phyloP scores from a whole-genome alignment of 2,113 vertebrate genomes.

The Grammomys dolichurus region DNA sequence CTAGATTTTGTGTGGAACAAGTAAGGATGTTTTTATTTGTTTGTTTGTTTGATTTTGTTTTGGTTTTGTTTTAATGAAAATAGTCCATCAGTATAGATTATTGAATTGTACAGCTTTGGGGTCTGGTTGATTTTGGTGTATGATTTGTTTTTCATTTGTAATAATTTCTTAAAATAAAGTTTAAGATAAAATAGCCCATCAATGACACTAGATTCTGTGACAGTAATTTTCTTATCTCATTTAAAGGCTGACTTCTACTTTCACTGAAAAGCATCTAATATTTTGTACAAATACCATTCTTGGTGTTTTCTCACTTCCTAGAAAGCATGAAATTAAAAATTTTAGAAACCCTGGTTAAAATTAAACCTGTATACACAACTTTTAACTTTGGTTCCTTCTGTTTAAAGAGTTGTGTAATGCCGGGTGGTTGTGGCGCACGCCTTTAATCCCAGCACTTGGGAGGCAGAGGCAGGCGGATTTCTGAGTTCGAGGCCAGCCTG shows the following conservation, averaged over 20 bases:
- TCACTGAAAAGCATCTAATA: neutral
- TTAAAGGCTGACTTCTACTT: neutral
- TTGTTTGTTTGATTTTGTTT: no score
- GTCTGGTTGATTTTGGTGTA: neutral
- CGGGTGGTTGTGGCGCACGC: no score
- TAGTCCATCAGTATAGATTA: neutral
- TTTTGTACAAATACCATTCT: neutral
- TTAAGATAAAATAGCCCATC: neutral
- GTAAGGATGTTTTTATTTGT: neutral
- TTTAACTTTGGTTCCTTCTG: neutral
- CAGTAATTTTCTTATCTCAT: neutral
- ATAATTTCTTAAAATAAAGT: neutral
- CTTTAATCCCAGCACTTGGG: no score
- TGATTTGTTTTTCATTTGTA: neutral
- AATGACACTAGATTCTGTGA: neutral
- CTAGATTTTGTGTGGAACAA: neutral
- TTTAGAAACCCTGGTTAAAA: constrained; percentile 14
- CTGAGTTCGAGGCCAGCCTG: no score
- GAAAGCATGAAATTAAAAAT: constrained; percentile 45
- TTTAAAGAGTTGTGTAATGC: constrained; percentile 71
- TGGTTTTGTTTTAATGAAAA: neutral
- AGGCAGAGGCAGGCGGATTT: no score
- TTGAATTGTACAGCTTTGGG: neutral
- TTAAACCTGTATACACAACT: neutral
- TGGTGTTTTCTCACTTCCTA: constrained; percentile 34